Base-by-base conservation (phyloP, 2,888 invertebrate species). In the Onchidella celtica region DNA sequence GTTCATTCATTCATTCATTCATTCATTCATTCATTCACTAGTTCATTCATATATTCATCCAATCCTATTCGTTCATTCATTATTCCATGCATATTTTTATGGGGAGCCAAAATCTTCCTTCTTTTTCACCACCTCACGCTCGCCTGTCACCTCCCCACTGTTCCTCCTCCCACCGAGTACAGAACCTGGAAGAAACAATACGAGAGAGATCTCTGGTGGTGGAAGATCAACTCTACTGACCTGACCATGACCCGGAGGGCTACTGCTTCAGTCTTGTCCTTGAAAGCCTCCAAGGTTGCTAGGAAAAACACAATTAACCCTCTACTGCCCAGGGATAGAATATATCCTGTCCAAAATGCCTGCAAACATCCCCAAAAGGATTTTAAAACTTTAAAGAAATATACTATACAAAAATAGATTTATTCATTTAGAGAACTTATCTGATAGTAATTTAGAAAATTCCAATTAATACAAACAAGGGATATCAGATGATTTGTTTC, bases 191-290 rank as follows among this genome's bases (percentile, higher is more conserved):
- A 85, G 75, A 84, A 82, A 6, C 85, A 87, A 34, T 82, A 85
- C 11, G 85, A 85, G 63, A 74, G 82, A 21, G 85, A 86, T 72
- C 83, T 86, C 69, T 82, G 84, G 72, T 88, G 88, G 88, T 88
- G 88, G 88, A 79, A 81, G 47, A 85, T 87, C 9, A 55, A 80
- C 55, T 55, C 77, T 14, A 83, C 72, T 3, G 88, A 87, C 29
- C 70, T 88, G 11, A 68, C 70, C 29, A 75, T 82, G 55, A 73
- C 63, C 17, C 34, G 55, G 36, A 24, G n/a, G 21, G 47, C 69
- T 3, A 32, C 55, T 3, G 21, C 21, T n/a, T 75, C 79, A 3
- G 76, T 79, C 17, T 40, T 83, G 17, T 29, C 38, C 38, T 79
- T 83, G 9, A 55, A 79, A 32, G 59, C 55, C n/a, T 82, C 84